Conservation (phyloP, 2,797 vertebrate genomes). For the Pangasius djambal region DNA sequence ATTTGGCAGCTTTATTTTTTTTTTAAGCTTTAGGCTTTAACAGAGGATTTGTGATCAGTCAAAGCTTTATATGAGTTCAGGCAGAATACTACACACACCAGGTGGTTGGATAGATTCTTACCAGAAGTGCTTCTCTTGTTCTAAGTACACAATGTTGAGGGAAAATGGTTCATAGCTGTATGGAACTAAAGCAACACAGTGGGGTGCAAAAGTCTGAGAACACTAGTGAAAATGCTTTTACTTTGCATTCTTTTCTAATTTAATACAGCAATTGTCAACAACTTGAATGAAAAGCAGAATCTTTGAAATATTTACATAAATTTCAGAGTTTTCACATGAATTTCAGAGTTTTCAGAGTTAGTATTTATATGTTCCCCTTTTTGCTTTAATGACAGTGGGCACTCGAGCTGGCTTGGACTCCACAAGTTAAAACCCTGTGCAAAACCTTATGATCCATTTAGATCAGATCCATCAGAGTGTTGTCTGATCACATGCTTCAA, state of each 20-base stretch:
- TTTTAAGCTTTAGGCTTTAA: not conserved
- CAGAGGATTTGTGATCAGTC: not conserved
- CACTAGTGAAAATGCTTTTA: not conserved
- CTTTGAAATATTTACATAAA: not conserved
- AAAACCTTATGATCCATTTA: not conserved
- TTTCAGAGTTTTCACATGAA: not conserved
- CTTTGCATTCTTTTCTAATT: not conserved
- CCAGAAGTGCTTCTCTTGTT: not conserved
- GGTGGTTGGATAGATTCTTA: not conserved
- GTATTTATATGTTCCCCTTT: not conserved
- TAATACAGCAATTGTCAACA: too few species aligned
- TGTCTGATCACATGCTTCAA: not conserved
- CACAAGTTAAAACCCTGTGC: not conserved
- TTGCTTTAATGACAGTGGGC: not conserved
- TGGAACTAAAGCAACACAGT: not conserved
- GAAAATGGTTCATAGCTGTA: not conserved
- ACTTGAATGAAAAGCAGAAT: not conserved
- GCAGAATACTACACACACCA: not conserved
- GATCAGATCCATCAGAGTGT: not conserved
- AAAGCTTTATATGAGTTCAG: not conserved
- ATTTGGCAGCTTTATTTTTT: not conserved
- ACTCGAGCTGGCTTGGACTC: not conserved
- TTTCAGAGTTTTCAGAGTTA: not conserved
- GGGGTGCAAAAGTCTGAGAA: not conserved
- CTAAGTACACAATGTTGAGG: not conserved